Evolutionary conservation across 2,888 invertebrate genomes (phyloP), one percentile per base, ranked within the genome.

Genomic region (Andrena praecox): DNA sequence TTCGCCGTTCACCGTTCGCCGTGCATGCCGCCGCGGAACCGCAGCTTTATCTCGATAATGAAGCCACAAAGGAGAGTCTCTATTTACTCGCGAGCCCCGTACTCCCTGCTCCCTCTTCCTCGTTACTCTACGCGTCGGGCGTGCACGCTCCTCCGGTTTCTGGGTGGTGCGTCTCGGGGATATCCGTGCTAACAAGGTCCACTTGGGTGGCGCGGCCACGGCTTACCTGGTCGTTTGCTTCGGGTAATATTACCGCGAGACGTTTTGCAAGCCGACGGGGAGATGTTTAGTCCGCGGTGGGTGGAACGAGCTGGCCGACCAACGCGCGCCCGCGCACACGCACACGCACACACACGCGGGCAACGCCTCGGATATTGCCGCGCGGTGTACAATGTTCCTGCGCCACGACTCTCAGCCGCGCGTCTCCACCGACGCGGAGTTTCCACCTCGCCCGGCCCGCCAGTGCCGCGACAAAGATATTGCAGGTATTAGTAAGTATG

Each of bases 121-220:
- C 82, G 79, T 78, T 89, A 77, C 80, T 77, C 69, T 73, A 80
- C 73, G 82, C 85, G 68, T 80, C 80, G 66, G 42, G 81, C 73
- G 71, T 77, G 70, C 80, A 76, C 62, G 67, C 89, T 89, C 86
- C 88, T 89, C 89, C 79, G 82, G 91, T 91, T 91, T 91, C 91
- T 92, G 90, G 90, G 92, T 91, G 91, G 92, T 89, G 88, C 80
- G 83, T 85, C 85, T 68, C 84, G 77, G 42, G 85, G 85, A 89
- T 91, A 90, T 87, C 88, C 89, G 85, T 85, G 89, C 91, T 93
- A 93, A 93, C 92, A 91, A 93, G 93, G 89, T 91, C 91, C 91
- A 91, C 92, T 91, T 93, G 93, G 93, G 92, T 92, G 93, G 93
- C 89, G 85, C 85, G 86, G 84, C 75, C 78, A 82, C 73, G 84